These are phyloP conservation scores for Pinna nobilis DNA, from an alignment of 1,140 invertebrate genomes.

Conservation along the genomic window DNA sequence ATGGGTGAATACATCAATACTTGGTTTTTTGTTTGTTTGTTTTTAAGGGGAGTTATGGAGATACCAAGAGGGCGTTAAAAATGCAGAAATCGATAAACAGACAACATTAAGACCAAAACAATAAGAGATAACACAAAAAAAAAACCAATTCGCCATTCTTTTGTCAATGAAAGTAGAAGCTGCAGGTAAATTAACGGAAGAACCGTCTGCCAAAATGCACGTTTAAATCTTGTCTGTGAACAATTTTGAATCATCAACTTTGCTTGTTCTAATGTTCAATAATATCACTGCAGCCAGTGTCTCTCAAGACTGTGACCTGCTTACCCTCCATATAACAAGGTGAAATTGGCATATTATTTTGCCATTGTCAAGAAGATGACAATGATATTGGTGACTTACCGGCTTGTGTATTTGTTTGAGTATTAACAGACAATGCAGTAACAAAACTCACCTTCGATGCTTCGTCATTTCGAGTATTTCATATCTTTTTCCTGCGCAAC, in stretches of 20 bases:
- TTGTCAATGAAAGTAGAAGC: slow-evolving; percentile 9
- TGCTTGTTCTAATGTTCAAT: slow-evolving; percentile 1
- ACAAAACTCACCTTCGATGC: not conserved
- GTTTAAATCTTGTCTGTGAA: slow-evolving; percentile 2
- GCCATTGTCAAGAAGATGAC: not conserved
- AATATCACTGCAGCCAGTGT: slow-evolving; percentile 30
- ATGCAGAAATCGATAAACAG: no score
- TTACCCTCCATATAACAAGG: not conserved
- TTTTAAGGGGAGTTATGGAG: no score
- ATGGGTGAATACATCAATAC: slow-evolving; percentile 20
- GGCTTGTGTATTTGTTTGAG: not conserved
- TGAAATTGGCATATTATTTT: slow-evolving; percentile 1
- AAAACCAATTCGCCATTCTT: slow-evolving; percentile 44
- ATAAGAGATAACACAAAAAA: no score
- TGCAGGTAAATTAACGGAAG: not conserved
- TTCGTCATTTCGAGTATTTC: not conserved
- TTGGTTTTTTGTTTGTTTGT: no score
- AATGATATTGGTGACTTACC: not conserved
- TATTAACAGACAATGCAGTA: not conserved
- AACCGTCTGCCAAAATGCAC: slow-evolving; percentile 14
- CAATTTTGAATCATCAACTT: not conserved
- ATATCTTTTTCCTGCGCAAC: not conserved
- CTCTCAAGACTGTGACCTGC: slow-evolving; percentile 21
- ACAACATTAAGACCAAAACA: no score
- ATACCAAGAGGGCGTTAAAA: no score